These are phyloP conservation scores for Circaetus gallicus DNA, from an alignment of 2,113 vertebrate genomes.

Conservation along the genomic window DNA sequence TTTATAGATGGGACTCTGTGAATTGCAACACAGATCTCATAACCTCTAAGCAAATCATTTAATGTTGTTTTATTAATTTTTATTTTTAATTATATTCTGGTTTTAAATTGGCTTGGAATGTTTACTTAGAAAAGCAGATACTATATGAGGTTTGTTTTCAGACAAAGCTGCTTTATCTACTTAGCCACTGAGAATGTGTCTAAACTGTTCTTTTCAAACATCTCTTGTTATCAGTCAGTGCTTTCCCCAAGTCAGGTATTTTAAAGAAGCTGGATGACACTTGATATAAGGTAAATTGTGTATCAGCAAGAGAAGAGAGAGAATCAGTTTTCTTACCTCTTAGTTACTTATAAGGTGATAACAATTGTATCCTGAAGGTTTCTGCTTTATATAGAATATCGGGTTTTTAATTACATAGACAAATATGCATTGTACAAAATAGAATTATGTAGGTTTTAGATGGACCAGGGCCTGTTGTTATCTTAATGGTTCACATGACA, in stretches of 20 bases:
- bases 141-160: not conserved
- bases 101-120: not conserved
- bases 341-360: not conserved
- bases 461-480: not conserved
- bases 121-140: not conserved
- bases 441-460: not conserved
- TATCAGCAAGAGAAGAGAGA: not conserved
- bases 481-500: not conserved
- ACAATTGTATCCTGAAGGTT: not conserved
- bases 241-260: not conserved
- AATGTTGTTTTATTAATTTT: not conserved
- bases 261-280: not conserved
- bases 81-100: not conserved
- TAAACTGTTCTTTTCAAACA: not conserved
- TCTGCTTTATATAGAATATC: not conserved
- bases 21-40: not conserved
- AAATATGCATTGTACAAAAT: not conserved
- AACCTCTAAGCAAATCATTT: not conserved
- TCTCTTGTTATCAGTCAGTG: not conserved
- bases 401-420: not conserved
- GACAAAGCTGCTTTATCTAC: not conserved
- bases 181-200: not conserved
- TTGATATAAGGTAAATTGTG: not conserved
- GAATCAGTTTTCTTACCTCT: not conserved
- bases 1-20: not conserved